Evolutionary conservation across 2,113 vertebrate genomes (phyloP), one percentile per base, ranked within the genome.

Genomic region (Bucco capensis): DNA sequence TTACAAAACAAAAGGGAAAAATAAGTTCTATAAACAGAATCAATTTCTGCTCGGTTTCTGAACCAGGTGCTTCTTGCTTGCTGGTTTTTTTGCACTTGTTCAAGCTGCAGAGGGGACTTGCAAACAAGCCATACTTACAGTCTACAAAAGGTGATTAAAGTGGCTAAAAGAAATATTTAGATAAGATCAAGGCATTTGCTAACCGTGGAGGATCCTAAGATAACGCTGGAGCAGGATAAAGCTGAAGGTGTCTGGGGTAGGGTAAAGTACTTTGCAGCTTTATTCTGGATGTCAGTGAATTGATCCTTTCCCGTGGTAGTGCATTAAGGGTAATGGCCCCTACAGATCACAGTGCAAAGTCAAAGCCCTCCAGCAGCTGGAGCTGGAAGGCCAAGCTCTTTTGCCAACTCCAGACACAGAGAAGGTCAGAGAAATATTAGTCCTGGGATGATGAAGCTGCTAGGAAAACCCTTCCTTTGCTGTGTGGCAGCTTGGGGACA

Each of bases 1-100:
- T 89, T 77, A 25, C 14, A 62, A 60, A 84, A 90, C 74, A 94
- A 76, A 62, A 66, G 33, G 86, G 56, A 71, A 96, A 95, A 73
- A 82, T n/a, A 70, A 94, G 81, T 66, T 94, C 61, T 91, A 9
- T 70, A 74, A 82, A 86, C 27, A 85, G 30, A 76, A 64, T 40
- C 64, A 31, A 19, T 57, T 91, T 61, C 44, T 82, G 54, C 67
- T 93, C 33, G 2, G 49, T 89, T 56, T 69, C 83, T 60, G 75
- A 94, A 75, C 53, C 53, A 71, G 87, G 64, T 25, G 16, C 6
- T 58, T 62, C 35, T 31, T 28, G 33, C 47, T 89, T 81, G 64
- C 77, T 87, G 90, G 78, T 78, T 76, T 1, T 74, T 89, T 78
- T 78, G 53, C 54, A 35, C 28, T 89, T 84, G 66, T 30, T 75